phyloP scores from a whole-genome alignment of 2,888 invertebrate genomes.

The Papilio elwesi region DNA sequence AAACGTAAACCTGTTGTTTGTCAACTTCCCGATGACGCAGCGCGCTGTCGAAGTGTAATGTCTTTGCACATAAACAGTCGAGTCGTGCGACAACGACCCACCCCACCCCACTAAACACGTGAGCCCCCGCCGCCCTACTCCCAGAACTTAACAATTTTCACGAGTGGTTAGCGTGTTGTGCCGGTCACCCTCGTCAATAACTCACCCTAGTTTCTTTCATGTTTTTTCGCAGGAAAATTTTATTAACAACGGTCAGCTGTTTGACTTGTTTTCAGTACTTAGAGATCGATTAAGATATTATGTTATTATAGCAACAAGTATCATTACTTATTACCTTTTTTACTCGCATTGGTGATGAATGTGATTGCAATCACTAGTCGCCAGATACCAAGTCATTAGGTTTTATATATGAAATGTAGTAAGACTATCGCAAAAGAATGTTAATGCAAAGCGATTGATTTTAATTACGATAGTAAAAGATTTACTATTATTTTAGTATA shows the following conservation, averaged over 20 bases:
- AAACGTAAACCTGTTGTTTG: conserved; percentile 68
- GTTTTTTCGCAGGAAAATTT: conserved; percentile 61
- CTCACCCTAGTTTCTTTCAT: conserved; percentile 61
- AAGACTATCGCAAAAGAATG: too few relatives aligned
- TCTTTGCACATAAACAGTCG: conserved; percentile 75
- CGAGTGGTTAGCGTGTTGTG: conserved; percentile 64
- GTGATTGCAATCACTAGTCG: too few relatives aligned
- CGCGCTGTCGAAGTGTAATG: conserved; percentile 68
- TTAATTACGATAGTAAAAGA: too few relatives aligned
- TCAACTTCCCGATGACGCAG: conserved; percentile 76
- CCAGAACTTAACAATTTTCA: conserved; percentile 68
- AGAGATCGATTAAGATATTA: background rate
- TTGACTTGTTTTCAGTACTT: conserved; percentile 47
- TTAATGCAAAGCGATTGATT: too few relatives aligned
- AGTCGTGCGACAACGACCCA: conserved; percentile 53
- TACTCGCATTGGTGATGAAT: too few relatives aligned
- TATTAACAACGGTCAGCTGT: conserved; percentile 72
- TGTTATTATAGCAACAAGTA: background rate
- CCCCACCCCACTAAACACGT: conserved; percentile 36
- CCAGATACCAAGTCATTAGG: too few relatives aligned
- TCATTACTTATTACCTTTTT: too few relatives aligned
- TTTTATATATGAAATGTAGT: too few relatives aligned
- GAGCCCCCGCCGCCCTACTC: conserved; percentile 46
- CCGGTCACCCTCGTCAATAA: conserved; percentile 53
- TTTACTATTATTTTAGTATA: too few relatives aligned